phyloP scores from a whole-genome alignment of 2,797 vertebrate species.

The Myotis daubentonii region DNA sequence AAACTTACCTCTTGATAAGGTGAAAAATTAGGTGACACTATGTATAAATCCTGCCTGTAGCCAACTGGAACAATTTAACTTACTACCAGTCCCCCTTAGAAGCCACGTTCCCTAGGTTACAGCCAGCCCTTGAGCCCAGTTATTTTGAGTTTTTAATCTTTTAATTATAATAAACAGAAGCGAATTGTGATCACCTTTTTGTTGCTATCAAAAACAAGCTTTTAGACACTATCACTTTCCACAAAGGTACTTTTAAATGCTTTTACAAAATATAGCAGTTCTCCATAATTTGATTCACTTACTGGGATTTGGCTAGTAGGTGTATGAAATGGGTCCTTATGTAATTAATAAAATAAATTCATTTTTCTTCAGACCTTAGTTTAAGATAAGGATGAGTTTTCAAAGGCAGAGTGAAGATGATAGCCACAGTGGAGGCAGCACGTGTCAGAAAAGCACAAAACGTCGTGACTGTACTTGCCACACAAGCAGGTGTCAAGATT shows the following conservation, averaged over 20 bases:
- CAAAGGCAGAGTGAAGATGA: neutral
- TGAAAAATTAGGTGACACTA: neutral
- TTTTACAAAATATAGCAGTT: neutral
- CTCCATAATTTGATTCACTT: neutral
- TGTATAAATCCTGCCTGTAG: slow-evolving; percentile 8
- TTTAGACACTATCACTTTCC: neutral
- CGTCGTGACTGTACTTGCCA: neutral
- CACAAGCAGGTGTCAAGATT: neutral
- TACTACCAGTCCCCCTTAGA: neutral
- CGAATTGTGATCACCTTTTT: neutral
- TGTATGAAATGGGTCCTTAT: neutral
- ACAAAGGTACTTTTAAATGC: neutral
- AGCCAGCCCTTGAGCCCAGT: neutral
- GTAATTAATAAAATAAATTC: slow-evolving; percentile 4
- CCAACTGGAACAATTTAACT: neutral
- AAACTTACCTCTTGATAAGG: neutral
- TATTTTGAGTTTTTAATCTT: neutral
- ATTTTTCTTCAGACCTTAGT: neutral
- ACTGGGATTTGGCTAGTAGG: neutral
- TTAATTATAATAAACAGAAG: slow-evolving; percentile 1
- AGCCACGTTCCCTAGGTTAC: neutral
- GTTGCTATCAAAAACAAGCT: neutral
- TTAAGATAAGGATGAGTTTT: neutral
- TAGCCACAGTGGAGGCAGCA: neutral
- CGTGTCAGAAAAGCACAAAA: neutral